Percentiles rank a stretch among this genome's conserved stretches.
Evolutionary conservation across 2,113 vertebrate genomes (phyloP).

Genomic region (Microcebus griseorufus): DNA sequence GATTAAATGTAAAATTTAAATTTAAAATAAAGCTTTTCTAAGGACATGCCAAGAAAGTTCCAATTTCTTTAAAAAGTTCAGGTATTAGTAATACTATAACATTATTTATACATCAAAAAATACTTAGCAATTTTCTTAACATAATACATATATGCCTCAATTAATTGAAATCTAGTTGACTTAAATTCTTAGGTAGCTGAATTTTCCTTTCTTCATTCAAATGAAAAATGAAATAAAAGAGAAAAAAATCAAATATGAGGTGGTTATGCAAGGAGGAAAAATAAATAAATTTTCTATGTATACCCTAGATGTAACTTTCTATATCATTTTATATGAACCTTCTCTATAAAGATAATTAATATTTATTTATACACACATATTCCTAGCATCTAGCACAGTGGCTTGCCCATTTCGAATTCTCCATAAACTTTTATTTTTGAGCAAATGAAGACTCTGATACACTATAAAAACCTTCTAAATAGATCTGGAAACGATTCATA

Average conservation of each 20-base stretch:
- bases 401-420: not conserved
- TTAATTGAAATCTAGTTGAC: not conserved
- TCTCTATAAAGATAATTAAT: not conserved
- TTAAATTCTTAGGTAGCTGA: not conserved
- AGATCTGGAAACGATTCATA: not conserved
- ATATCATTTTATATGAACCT: not conserved
- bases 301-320: not conserved
- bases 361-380: not conserved
- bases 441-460: not conserved
- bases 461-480: not conserved
- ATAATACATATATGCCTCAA: not conserved
- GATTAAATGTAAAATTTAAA: not conserved
- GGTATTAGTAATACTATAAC: not conserved
- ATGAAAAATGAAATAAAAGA: not conserved
- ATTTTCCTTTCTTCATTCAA: not conserved
- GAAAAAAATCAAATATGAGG: not conserved
- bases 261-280: not conserved
- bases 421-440: slow-evolving; percentile 13
- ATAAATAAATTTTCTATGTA: not conserved
- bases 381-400: not conserved
- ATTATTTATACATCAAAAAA: slow-evolving; percentile 25
- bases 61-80: not conserved
- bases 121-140: not conserved
- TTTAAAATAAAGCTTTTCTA: not conserved
- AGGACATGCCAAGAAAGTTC: not conserved